Evolutionary conservation across 2,113 vertebrate species (phyloP).

Genomic region (Burhinus bistriatus): DNA sequence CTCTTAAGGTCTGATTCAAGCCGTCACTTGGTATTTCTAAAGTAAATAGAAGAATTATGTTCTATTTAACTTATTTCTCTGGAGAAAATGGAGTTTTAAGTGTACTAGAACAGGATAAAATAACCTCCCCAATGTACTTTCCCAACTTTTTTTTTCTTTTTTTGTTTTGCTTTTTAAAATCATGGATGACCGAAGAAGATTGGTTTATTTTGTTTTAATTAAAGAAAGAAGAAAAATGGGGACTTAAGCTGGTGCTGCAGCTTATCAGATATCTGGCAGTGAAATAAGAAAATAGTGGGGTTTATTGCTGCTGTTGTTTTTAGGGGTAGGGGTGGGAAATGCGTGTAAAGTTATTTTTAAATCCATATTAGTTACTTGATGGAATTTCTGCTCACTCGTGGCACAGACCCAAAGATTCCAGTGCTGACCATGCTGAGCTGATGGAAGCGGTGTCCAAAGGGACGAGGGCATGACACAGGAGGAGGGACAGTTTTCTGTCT

Average conservation of each 20-base stretch:
- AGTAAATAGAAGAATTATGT: constrained; percentile 12
- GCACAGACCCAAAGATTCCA: background rate
- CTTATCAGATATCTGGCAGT: constrained; percentile 54
- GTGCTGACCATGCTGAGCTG: background rate
- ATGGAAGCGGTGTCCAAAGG: constrained; percentile 5
- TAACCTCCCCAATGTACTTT: constrained; percentile 30
- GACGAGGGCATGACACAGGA: background rate
- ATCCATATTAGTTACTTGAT: constrained; percentile 47
- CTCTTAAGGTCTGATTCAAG: background rate
- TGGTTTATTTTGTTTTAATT: constrained; percentile 52
- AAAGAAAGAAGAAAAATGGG: constrained; percentile 12
- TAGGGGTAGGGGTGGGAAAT: background rate
- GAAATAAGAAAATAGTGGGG: constrained; percentile 29
- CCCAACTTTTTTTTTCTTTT: background rate
- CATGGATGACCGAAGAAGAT: constrained; percentile 15
- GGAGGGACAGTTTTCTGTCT: background rate
- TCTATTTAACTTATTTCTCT: constrained; percentile 20
- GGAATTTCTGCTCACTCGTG: constrained; percentile 41
- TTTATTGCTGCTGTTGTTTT: background rate
- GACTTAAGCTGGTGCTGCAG: background rate
- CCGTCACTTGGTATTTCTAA: background rate
- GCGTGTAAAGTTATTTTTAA: constrained; percentile 66
- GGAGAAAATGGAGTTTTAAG: constrained; percentile 46
- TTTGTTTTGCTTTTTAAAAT: background rate
- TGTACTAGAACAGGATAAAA: background rate